These are phyloP conservation scores for Myotis myotis DNA, from an alignment of 2,797 vertebrate species.

Conservation along the genomic window DNA sequence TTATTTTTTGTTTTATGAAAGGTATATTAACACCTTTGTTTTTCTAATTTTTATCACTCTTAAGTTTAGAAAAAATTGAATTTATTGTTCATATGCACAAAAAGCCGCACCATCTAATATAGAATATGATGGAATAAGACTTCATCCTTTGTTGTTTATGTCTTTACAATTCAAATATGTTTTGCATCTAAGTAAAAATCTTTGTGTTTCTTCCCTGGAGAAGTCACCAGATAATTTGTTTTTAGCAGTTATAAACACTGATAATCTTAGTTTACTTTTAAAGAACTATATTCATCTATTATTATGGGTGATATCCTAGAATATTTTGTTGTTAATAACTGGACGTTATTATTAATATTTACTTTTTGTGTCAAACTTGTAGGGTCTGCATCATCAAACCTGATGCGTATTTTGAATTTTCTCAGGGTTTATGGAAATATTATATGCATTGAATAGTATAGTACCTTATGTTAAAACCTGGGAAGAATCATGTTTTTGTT, in stretches of 20 bases:
- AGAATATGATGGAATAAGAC: neutral
- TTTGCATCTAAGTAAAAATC: neutral
- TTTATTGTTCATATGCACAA: neutral
- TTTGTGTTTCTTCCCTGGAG: conserved; percentile 8
- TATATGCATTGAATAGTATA: neutral
- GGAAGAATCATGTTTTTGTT: neutral
- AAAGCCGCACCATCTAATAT: neutral
- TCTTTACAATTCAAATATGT: neutral
- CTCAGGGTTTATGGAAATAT: neutral
- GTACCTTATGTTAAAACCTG: neutral
- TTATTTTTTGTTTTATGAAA: conserved; percentile 31
- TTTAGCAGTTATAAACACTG: conserved; percentile 22
- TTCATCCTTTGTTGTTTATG: neutral
- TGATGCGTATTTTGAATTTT: neutral
- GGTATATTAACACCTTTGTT: neutral
- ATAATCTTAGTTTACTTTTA: neutral
- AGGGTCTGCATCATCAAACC: neutral
- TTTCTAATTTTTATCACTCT: conserved; percentile 25
- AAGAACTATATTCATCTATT: neutral
- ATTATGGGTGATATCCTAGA: neutral
- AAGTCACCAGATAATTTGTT: neutral
- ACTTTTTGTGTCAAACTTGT: neutral
- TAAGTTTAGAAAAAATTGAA: neutral
- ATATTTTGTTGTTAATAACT: neutral
- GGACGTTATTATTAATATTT: neutral